Conservation (phyloP, 2,797 vertebrate species). For the Schizopygopsis malacanthus region DNA sequence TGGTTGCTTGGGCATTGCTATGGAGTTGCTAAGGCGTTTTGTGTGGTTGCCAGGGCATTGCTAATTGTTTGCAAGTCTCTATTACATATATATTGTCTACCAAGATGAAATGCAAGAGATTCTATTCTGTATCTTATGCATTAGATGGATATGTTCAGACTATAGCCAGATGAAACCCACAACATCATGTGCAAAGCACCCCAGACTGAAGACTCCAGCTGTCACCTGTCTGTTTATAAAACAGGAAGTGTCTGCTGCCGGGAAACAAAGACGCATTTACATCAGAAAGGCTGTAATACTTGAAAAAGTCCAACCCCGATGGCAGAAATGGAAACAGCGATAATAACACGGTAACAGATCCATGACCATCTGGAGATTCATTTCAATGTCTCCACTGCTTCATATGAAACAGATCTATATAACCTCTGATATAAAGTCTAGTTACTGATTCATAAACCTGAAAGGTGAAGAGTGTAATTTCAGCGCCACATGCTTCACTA, state of each 20-base stretch:
- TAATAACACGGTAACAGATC: background rate
- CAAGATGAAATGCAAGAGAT: background rate
- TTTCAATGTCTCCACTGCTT: constrained; percentile 5
- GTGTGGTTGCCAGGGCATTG: background rate
- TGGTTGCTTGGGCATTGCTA: background rate
- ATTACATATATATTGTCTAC: background rate
- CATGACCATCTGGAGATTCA: background rate
- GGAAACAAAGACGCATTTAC: constrained; percentile 16
- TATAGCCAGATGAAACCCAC: background rate
- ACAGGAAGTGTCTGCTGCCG: background rate
- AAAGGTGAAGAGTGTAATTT: background rate
- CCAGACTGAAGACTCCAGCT: constrained; percentile 14
- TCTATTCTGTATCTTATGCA: background rate
- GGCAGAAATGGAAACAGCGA: background rate
- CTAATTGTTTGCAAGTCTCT: background rate
- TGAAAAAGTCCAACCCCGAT: background rate
- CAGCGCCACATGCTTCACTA: background rate
- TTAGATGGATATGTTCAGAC: background rate
- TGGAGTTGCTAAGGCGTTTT: background rate
- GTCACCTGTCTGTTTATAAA: constrained; percentile 3
- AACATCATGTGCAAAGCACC: background rate
- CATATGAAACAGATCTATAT: background rate
- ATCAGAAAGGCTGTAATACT: constrained; percentile 14
- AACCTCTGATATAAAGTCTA: background rate
- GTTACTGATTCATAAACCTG: background rate